Evolutionary conservation across 2,797 vertebrate genomes (phyloP).

Genomic region (Phrynocephalus vlangalii): DNA sequence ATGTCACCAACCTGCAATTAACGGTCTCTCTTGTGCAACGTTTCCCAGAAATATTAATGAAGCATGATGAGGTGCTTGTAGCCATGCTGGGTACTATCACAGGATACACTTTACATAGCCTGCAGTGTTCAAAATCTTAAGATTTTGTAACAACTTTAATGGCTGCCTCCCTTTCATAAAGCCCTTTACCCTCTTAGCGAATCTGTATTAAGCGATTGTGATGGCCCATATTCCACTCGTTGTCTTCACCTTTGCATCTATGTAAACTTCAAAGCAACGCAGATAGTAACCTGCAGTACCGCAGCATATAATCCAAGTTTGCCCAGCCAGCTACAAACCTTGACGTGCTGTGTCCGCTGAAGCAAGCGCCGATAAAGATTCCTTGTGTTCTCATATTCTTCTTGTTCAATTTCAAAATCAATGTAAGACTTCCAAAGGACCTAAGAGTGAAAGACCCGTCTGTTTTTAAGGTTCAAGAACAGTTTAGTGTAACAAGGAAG

Average conservation of each 20-base stretch:
- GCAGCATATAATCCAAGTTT: fast-evolving
- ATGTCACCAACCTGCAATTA: background rate
- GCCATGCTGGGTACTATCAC: background rate
- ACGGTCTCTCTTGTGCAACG: background rate
- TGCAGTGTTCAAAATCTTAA: background rate
- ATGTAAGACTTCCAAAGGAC: slow-evolving; percentile 99
- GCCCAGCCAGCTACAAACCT: slow-evolving; percentile 78
- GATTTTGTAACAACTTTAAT: slow-evolving; percentile 8
- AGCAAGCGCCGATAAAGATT: slow-evolving; percentile 91
- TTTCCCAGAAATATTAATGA: background rate
- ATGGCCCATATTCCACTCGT: background rate
- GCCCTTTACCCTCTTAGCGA: background rate
- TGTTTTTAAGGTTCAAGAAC: slow-evolving; percentile 26
- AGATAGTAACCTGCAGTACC: fast-evolving
- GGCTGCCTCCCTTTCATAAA: background rate
- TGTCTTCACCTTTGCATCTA: background rate
- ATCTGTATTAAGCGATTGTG: background rate
- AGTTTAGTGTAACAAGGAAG: background rate
- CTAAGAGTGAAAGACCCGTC: slow-evolving; percentile 69
- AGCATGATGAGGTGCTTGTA: background rate
- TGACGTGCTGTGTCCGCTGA: slow-evolving; percentile 95
- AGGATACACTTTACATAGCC: background rate
- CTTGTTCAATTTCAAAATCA: slow-evolving; percentile 98
- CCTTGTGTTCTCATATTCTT: slow-evolving; percentile 92
- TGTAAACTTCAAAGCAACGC: background rate